Conservation (phyloP, 2,113 vertebrate species). For the Muntiacus reevesi region DNA sequence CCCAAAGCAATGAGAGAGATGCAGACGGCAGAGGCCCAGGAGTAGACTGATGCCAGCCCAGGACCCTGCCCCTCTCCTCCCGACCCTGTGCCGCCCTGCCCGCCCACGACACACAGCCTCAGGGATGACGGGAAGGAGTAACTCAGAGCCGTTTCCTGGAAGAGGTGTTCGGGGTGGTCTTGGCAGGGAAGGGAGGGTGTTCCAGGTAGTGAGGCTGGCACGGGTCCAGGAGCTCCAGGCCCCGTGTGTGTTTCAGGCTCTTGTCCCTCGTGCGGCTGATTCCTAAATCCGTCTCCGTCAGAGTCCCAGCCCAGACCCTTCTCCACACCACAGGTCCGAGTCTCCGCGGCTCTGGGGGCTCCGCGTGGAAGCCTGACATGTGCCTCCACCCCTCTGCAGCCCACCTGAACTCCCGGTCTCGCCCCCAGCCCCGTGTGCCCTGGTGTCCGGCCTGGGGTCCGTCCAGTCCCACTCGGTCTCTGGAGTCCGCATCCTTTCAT, state of each 20-base stretch:
- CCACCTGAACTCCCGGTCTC: neutral
- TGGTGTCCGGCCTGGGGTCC: neutral
- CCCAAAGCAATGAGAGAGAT: neutral
- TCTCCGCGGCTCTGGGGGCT: neutral
- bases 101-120: neutral
- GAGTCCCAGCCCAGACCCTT: neutral
- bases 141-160: neutral
- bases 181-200: neutral
- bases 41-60: neutral
- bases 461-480: neutral
- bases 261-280: neutral
- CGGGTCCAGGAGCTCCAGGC: neutral
- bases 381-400: accelerated
- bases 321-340: neutral
- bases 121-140: neutral
- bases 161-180: neutral
- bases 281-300: neutral
- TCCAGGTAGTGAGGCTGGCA: conserved; percentile 7
- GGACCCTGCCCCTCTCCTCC: neutral
- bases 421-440: neutral
- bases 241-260: neutral
- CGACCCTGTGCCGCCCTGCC: no score
- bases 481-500: no score
- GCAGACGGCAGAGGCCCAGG: neutral
- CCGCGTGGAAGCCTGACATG: accelerated